A percentile compares a stretch with the other conserved stretches of the same genome.
Evolutionary conservation across 53 echinoderm and acorn worm genomes (phyloP).

Genomic region (Pentamera pediparva): DNA sequence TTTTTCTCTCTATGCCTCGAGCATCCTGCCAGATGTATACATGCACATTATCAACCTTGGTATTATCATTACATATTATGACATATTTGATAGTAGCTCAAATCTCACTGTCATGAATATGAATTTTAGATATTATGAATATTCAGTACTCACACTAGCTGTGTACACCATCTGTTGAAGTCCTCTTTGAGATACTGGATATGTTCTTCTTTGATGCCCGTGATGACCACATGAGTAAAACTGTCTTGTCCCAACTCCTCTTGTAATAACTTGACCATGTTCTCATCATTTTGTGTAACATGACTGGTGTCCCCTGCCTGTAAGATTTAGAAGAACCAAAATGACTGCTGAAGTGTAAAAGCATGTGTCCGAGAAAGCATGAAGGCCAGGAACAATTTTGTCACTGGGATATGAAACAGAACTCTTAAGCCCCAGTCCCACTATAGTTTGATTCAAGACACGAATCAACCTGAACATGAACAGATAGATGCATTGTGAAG

Average conservation of each 20-base stretch:
- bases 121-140: background rate
- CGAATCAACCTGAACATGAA: too few species aligned
- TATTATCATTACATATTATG: too few species aligned
- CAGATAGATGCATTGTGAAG: too few species aligned
- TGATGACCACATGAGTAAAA: constrained; percentile 84
- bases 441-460: too few species aligned
- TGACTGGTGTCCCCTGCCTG: constrained; percentile 73
- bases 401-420: background rate
- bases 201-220: constrained; percentile 59
- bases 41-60: too few species aligned
- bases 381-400: background rate
- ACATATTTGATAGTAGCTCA: too few species aligned
- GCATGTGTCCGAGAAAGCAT: background rate
- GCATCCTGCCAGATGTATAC: too few species aligned
- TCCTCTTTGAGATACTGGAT: constrained; percentile 76
- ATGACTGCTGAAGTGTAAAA: background rate
- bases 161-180: constrained; percentile 69
- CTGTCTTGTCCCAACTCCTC: constrained; percentile 82
- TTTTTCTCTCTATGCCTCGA: too few species aligned
- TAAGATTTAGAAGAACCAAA: background rate
- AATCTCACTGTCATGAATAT: too few species aligned
- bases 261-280: constrained; percentile 51
- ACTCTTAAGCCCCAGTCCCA: background rate
- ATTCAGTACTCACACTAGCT: constrained; percentile 71
- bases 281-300: constrained; percentile 43